phyloP scores from a whole-genome alignment of 2,797 vertebrate genomes.

The Agapornis canus region DNA sequence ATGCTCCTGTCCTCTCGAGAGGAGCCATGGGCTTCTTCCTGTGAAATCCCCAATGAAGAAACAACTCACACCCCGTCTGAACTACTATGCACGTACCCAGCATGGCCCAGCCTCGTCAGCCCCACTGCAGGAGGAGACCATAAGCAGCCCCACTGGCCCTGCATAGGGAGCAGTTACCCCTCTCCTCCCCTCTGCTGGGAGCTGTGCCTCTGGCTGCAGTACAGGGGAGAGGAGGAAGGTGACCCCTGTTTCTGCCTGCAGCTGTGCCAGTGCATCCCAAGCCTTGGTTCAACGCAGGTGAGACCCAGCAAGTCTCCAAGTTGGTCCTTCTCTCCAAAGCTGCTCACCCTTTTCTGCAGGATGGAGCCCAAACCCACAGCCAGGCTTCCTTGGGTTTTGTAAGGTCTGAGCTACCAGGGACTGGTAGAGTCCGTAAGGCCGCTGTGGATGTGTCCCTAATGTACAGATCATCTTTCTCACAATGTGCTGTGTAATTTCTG shows the following conservation, averaged over 20 bases:
- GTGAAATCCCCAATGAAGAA: background rate
- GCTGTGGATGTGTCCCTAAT: background rate
- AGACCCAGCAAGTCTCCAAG: background rate
- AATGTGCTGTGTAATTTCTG: background rate
- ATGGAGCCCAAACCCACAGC: background rate
- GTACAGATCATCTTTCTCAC: background rate
- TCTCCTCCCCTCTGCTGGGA: background rate
- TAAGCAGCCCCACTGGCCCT: background rate
- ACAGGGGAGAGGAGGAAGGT: background rate
- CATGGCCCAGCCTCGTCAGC: rapidly evolving
- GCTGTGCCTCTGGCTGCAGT: background rate
- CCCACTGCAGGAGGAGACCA: background rate
- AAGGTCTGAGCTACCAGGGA: background rate
- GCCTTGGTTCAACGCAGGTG: background rate
- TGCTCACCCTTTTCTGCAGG: background rate
- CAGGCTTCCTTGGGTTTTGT: background rate
- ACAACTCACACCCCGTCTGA: background rate
- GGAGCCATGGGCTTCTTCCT: background rate
- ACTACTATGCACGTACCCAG: rapidly evolving
- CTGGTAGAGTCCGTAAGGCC: background rate
- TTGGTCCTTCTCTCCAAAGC: background rate
- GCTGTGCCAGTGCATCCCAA: background rate
- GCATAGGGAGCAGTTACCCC: rapidly evolving
- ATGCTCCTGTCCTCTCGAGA: background rate
- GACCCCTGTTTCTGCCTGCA: background rate